Percentiles rank a stretch among this genome's conserved stretches.
These are phyloP conservation scores for Mycteria americana DNA, from an alignment of 2,797 vertebrate species.

Conservation along the genomic window DNA sequence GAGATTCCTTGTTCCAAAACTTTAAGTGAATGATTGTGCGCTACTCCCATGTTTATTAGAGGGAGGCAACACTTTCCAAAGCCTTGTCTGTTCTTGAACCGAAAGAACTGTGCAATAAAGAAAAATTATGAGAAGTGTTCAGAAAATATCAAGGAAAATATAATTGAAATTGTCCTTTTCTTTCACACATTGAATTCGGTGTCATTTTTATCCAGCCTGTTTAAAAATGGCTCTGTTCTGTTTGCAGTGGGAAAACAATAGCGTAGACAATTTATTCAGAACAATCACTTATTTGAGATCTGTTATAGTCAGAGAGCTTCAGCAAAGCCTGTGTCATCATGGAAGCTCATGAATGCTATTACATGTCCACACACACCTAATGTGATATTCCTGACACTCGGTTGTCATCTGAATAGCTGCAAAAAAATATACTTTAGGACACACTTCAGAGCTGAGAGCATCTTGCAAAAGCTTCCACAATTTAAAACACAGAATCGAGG, in stretches of 20 bases:
- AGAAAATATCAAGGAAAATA: not conserved
- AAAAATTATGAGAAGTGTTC: not conserved
- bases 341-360: not conserved
- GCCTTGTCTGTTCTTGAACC: not conserved
- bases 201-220: not conserved
- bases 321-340: conserved; percentile 1
- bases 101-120: not conserved
- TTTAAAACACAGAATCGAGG: not conserved
- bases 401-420: not conserved
- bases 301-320: conserved; percentile 10
- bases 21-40: not conserved
- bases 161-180: not conserved
- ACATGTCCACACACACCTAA: not conserved
- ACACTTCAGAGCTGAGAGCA: not conserved
- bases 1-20: conserved; percentile 27
- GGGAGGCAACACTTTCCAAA: not conserved
- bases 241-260: conserved; percentile 43
- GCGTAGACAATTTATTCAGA: conserved; percentile 14
- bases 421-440: not conserved
- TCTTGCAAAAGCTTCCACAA: not conserved
- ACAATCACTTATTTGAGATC: conserved; percentile 31
- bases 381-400: not conserved
- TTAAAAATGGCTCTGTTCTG: conserved; percentile 44
- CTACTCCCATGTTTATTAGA: not conserved
- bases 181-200: not conserved